Conservation (phyloP, 2,888 invertebrate species). For the Napeogenes sylphis region DNA sequence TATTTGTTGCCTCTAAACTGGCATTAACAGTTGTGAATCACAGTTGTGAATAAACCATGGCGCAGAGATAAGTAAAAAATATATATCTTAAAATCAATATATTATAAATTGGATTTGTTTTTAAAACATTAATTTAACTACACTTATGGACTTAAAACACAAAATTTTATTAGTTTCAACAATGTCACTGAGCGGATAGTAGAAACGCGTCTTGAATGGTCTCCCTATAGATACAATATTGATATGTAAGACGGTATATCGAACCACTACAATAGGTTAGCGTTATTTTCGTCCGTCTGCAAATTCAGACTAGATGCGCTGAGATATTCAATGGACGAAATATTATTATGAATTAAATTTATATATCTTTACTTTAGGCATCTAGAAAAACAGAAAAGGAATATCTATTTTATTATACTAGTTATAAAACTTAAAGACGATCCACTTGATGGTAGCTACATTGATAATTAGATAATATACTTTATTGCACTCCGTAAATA, state of each 20-base stretch:
- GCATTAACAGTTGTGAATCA: not conserved
- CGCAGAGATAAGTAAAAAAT: not conserved
- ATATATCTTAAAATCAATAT: too few species aligned
- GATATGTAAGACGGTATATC: not conserved
- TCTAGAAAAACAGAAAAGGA: too few species aligned
- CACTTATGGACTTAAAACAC: not conserved
- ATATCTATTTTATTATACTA: too few species aligned
- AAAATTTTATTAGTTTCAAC: not conserved
- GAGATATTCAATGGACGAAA: slow-evolving; percentile 4
- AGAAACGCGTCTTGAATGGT: slow-evolving; percentile 29
- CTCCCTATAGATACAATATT: not conserved
- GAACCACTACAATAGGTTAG: slow-evolving; percentile 63
- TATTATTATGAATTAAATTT: not conserved
- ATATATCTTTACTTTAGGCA: not conserved
- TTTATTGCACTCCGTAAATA: too few species aligned
- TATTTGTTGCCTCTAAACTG: not conserved
- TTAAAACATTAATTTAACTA: too few species aligned
- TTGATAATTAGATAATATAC: too few species aligned
- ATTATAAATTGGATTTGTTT: too few species aligned
- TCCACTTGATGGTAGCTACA: too few species aligned
- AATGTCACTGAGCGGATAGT: not conserved
- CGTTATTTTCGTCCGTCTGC: slow-evolving; percentile 65
- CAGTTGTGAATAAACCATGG: not conserved
- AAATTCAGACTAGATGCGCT: slow-evolving; percentile 44
- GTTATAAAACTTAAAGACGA: too few species aligned